Evolutionary conservation across 1,140 invertebrate genomes (phyloP).

Genomic region (Coelopa frigida): DNA sequence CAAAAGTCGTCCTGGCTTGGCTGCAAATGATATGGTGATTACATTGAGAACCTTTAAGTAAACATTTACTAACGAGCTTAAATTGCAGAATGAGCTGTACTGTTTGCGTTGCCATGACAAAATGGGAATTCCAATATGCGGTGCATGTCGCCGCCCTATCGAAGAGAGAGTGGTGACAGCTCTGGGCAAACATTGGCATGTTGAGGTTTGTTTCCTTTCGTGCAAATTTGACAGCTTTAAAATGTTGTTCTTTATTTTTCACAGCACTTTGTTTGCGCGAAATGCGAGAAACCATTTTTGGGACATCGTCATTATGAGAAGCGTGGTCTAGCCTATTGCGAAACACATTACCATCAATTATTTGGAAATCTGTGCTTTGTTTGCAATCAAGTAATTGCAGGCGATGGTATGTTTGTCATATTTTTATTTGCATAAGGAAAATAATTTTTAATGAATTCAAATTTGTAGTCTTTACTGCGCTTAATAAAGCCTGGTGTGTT

Average conservation of each 20-base stretch:
- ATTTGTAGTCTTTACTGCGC: conserved; percentile 87
- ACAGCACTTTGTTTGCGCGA: conserved; percentile 97
- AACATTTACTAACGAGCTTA: no score
- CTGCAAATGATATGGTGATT: conserved; percentile 78
- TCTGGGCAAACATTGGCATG: conserved; percentile 99
- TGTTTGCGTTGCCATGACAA: conserved; percentile 98
- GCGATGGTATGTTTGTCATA: conserved; percentile 71
- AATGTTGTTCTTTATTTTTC: conserved; percentile 9
- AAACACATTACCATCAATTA: conserved; percentile 97
- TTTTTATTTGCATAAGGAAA: conserved; percentile 4
- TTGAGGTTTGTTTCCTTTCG: conserved; percentile 58
- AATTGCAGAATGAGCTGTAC: conserved; percentile 79
- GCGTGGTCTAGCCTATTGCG: conserved; percentile 97
- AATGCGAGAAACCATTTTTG: conserved; percentile 99
- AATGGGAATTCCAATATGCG: conserved; percentile 97
- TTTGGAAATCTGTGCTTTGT: conserved; percentile 99
- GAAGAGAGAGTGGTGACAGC: conserved; percentile 96
- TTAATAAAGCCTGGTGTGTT: conserved; percentile 99
- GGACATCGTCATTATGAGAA: conserved; percentile 99
- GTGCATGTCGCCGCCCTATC: conserved; percentile 91
- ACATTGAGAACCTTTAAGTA: no score
- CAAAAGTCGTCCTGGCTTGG: conserved; percentile 78
- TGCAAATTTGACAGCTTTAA: background rate
- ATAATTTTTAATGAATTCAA: conserved; percentile 3
- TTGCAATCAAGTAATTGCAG: conserved; percentile 96